These are phyloP conservation scores for Holacanthus passer DNA, from an alignment of 2,113 vertebrate species.

Conservation along the genomic window DNA sequence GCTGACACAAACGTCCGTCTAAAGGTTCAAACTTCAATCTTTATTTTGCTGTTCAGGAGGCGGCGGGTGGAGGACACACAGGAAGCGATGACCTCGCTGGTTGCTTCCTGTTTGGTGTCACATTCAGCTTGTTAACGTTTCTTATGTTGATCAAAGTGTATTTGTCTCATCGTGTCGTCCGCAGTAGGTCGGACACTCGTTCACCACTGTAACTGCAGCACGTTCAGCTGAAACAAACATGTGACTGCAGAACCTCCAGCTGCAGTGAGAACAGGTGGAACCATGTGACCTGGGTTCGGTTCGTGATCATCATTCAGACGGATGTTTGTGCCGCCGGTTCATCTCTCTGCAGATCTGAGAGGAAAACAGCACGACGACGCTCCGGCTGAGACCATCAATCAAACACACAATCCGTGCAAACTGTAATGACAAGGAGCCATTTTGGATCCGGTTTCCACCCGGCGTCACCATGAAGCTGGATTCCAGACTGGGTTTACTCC, in stretches of 20 bases:
- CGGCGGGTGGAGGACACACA: too few relatives aligned
- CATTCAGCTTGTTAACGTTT: too few relatives aligned
- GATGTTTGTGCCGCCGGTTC: slow-evolving; percentile 6
- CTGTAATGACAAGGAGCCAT: slow-evolving; percentile 26
- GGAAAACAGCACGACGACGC: neutral
- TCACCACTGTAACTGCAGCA: neutral
- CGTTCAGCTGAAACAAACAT: neutral
- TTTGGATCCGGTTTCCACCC: slow-evolving; percentile 44
- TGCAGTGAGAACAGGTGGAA: too few relatives aligned
- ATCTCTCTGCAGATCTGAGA: neutral
- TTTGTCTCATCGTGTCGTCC: too few relatives aligned
- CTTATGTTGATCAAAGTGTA: neutral
- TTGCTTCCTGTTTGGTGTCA: too few relatives aligned
- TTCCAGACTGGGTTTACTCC: slow-evolving; percentile 34
- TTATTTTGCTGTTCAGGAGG: neutral
- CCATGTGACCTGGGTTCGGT: too few relatives aligned
- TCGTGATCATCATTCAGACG: slow-evolving; percentile 7
- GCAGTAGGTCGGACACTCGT: too few relatives aligned
- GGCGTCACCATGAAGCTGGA: slow-evolving; percentile 4
- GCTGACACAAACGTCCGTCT: slow-evolving; percentile 35
- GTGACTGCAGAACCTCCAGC: neutral
- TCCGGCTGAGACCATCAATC: neutral
- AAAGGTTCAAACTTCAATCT: neutral
- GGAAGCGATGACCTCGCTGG: too few relatives aligned
- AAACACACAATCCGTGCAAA: slow-evolving; percentile 28